phyloP scores from a whole-genome alignment of 2,797 vertebrate species.

The Eremophila alpestris region DNA sequence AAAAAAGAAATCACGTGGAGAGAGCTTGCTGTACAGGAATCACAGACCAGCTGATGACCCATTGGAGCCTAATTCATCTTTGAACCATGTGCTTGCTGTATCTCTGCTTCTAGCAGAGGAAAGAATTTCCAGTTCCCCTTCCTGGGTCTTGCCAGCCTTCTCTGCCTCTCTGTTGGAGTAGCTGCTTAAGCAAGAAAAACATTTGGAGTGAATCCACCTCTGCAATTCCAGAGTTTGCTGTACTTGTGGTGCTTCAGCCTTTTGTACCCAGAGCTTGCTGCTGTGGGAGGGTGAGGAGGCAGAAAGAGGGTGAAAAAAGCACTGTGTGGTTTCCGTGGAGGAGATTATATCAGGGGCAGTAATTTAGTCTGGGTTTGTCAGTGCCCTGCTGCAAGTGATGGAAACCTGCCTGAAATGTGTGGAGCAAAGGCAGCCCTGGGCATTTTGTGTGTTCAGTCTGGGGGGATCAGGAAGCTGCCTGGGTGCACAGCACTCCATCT shows the following conservation, averaged over 20 bases:
- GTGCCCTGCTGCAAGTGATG: neutral
- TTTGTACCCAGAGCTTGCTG: neutral
- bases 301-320: neutral
- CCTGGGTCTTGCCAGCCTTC: neutral
- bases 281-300: accelerated
- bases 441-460: accelerated
- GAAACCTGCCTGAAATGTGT: neutral
- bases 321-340: neutral
- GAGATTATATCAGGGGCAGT: neutral
- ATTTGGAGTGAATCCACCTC: neutral
- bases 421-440: neutral
- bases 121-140: neutral
- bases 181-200: neutral
- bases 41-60: neutral
- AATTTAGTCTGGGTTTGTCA: neutral
- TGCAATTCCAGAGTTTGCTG: neutral
- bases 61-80: neutral
- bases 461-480: neutral
- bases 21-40: neutral
- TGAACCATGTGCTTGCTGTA: neutral
- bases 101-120: neutral
- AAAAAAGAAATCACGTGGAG: neutral
- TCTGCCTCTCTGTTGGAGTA: neutral
- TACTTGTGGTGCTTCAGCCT: neutral
- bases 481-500: neutral